phyloP scores from a whole-genome alignment of 2,888 invertebrate genomes.

The Melinopterus prodromus region DNA sequence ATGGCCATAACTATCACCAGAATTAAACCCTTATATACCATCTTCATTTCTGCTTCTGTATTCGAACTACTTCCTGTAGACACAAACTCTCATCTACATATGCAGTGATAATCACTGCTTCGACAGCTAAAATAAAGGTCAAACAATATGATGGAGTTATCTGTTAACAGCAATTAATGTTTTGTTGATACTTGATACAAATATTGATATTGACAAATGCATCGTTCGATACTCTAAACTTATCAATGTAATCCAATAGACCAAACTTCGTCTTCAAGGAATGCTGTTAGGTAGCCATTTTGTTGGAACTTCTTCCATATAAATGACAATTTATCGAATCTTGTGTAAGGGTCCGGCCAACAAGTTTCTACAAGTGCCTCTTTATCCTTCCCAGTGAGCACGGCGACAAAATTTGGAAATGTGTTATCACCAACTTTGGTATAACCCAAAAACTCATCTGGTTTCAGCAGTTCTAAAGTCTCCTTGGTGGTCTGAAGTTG shows the following conservation, averaged over 20 bases:
- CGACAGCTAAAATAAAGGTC: too few relatives aligned
- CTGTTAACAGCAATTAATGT: too few relatives aligned
- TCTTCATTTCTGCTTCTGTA: too few relatives aligned
- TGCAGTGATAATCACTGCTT: too few relatives aligned
- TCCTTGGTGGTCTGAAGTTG: slow-evolving; percentile 79
- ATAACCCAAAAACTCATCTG: slow-evolving; percentile 85
- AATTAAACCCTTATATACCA: too few relatives aligned
- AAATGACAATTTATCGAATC: slow-evolving; percentile 83
- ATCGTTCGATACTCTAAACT: too few relatives aligned
- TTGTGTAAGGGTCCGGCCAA: slow-evolving; percentile 61
- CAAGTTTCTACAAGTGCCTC: slow-evolving; percentile 72
- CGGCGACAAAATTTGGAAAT: slow-evolving; percentile 87
- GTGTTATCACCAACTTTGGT: slow-evolving; percentile 96
- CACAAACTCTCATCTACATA: too few relatives aligned
- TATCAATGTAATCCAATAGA: slow-evolving; percentile 74
- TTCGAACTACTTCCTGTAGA: too few relatives aligned
- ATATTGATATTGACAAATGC: too few relatives aligned
- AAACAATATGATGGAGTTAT: too few relatives aligned
- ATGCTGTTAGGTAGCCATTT: slow-evolving; percentile 78
- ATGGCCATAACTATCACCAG: too few relatives aligned
- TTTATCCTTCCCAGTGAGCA: slow-evolving; percentile 76
- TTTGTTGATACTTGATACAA: too few relatives aligned
- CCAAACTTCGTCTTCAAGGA: slow-evolving; percentile 82
- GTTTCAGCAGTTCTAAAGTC: slow-evolving; percentile 68
- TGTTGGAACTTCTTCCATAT: slow-evolving; percentile 83